These are phyloP conservation scores for Holotrichia oblita DNA, from an alignment of 1,140 invertebrate genomes.

Conservation along the genomic window DNA sequence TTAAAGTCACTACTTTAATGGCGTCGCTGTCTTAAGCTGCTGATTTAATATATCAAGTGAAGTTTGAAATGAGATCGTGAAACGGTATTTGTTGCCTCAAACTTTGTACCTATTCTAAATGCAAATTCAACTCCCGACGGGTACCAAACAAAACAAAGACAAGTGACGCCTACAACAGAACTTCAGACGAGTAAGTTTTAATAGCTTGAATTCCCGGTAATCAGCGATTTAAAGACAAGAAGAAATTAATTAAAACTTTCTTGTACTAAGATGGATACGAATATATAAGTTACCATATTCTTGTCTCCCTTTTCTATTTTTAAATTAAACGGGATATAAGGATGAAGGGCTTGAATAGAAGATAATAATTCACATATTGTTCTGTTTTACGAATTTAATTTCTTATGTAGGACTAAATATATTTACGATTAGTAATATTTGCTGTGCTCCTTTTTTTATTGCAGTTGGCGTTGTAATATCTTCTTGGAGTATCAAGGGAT, in stretches of 20 bases:
- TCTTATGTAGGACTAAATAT: neutral
- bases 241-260: slow-evolving; percentile 40
- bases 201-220: slow-evolving; percentile 29
- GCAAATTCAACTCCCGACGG: slow-evolving; percentile 47
- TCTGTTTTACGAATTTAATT: slow-evolving; percentile 15
- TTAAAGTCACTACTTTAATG: neutral
- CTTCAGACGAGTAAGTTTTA: slow-evolving; percentile 40
- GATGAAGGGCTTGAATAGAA: neutral
- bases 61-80: slow-evolving; percentile 48
- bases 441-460: neutral
- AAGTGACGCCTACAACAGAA: slow-evolving; percentile 43
- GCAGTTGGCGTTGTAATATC: neutral
- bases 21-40: slow-evolving; percentile 12
- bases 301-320: neutral
- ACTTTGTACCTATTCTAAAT: slow-evolving; percentile 52
- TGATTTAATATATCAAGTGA: slow-evolving; percentile 44
- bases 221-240: slow-evolving; percentile 37
- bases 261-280: neutral
- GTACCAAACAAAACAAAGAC: slow-evolving; percentile 45
- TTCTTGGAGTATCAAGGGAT: slow-evolving; percentile 15
- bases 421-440: slow-evolving; percentile 15
- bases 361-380: neutral
- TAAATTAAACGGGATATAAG: neutral
- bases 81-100: slow-evolving; percentile 46
- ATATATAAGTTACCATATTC: neutral